Base-by-base conservation (phyloP, 2,113 vertebrate genomes). In the Thymallus thymallus region DNA sequence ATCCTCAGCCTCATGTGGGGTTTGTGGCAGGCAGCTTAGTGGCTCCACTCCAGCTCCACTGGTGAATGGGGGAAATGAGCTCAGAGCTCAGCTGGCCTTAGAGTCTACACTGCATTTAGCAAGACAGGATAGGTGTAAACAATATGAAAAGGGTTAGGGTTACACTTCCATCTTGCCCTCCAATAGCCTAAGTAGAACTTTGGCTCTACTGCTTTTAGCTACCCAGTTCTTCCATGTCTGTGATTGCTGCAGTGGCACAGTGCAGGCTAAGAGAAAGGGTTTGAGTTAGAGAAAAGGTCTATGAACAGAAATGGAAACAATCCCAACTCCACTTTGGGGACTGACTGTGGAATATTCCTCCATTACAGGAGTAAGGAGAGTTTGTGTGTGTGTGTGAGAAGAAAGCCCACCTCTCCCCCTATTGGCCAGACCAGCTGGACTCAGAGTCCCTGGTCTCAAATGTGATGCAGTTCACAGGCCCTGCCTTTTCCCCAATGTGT, bases 401-500 rank as follows among this genome's bases (percentile, higher is more conserved):
- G 9, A 29, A 20, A 71, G 29, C n/a, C 56, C 56, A 73, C 29
- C 67, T 80, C 71, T 68, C 69, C 32, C 66, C 45, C 56, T 74
- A 69, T 68, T 73, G 74, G 60, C 67, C 79, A 76, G 78, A 65
- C 3, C 30, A 20, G 24, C 46, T 23, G 22, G 68, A 77, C 13
- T 55, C 35, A 10, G 35, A 10, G 2, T 41, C 56, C 7, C n/a
- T 68, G 64, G 66, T 67, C 74, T 85, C 76, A 45, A 23, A 10
- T n/a, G 60, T 76, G 46, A 61, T 41, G 72, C 18, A 71, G 73
- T 67, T 60, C 45, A 18, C 79, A 77, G 76, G 76, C 76, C 46
- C 65, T 77, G 60, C 55, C 76, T 82, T 66, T 61, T 51, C 7
- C 66, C n/a, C 24, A 61, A 32, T 6, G 82, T 91, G 92, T 75